A percentile compares a stretch with the other conserved stretches of the same genome.
These are phyloP conservation scores for Tetramorium parvispinum DNA, from an alignment of 1,140 invertebrate species.

Conservation along the genomic window DNA sequence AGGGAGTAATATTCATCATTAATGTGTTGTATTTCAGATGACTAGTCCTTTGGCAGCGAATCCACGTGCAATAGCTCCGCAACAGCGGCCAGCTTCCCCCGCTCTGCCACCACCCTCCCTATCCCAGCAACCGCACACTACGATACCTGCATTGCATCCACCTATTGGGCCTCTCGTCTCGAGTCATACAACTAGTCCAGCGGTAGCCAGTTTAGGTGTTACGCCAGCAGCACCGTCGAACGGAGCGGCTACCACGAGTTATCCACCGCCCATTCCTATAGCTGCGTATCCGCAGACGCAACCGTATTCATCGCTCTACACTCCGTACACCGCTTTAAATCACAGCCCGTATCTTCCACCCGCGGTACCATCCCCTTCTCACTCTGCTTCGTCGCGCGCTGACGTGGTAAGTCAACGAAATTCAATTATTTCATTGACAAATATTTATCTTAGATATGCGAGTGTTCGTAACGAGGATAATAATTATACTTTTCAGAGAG, in stretches of 20 bases:
- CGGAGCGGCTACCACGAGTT: constrained; percentile 84
- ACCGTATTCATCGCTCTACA: constrained; percentile 90
- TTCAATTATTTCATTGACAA: background rate
- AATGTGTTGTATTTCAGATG: constrained; percentile 78
- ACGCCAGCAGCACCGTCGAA: constrained; percentile 86
- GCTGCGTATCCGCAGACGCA: constrained; percentile 88
- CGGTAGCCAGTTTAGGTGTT: constrained; percentile 86
- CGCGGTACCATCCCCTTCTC: constrained; percentile 87
- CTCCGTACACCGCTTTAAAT: constrained; percentile 90
- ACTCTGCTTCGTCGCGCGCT: constrained; percentile 88
- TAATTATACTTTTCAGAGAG: constrained; percentile 77
- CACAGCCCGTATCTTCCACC: constrained; percentile 89
- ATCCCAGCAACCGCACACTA: constrained; percentile 83
- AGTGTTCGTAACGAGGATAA: background rate
- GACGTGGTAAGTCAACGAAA: constrained; percentile 86
- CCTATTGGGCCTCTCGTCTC: constrained; percentile 86
- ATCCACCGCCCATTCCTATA: constrained; percentile 85
- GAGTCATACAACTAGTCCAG: constrained; percentile 86
- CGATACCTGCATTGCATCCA: constrained; percentile 86
- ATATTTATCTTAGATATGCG: background rate
- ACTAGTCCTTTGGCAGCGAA: constrained; percentile 86
- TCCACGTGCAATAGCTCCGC: constrained; percentile 85
- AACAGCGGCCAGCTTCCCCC: constrained; percentile 83
- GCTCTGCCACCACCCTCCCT: constrained; percentile 82
- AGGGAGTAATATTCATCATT: background rate